Conservation (phyloP, 2,888 invertebrate genomes). For the Balanococcus diminutus region DNA sequence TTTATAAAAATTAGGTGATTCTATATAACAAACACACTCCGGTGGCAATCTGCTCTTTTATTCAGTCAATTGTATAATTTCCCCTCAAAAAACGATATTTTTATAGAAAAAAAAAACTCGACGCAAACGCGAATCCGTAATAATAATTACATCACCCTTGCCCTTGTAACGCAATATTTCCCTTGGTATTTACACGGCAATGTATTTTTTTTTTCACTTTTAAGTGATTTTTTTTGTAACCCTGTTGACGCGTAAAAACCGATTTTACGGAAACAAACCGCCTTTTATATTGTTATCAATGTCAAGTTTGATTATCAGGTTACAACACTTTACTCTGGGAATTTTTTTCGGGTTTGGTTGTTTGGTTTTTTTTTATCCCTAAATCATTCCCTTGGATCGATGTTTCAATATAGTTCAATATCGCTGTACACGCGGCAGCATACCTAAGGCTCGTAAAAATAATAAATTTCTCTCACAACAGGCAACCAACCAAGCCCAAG, state of each 20-base stretch:
- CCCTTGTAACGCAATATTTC: slow-evolving; percentile 49
- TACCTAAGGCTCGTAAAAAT: slow-evolving; percentile 35
- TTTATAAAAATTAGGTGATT: slow-evolving; percentile 26
- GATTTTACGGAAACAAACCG: slow-evolving; percentile 53
- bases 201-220: slow-evolving; percentile 52
- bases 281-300: slow-evolving; percentile 48
- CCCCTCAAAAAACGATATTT: slow-evolving; percentile 21
- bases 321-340: slow-evolving; percentile 39
- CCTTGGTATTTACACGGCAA: slow-evolving; percentile 19
- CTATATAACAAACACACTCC: background rate
- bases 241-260: slow-evolving; percentile 50
- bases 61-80: slow-evolving; percentile 12
- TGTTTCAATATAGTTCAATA: background rate
- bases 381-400: slow-evolving; percentile 24
- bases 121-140: background rate
- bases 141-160: slow-evolving; percentile 48
- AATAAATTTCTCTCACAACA: slow-evolving; percentile 22
- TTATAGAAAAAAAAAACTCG: background rate
- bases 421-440: background rate
- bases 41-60: background rate
- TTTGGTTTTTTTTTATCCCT: background rate
- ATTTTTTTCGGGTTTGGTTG: background rate
- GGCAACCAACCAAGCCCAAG: no score
- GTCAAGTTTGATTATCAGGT: slow-evolving; percentile 48
- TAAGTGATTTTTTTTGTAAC: slow-evolving; percentile 44